phyloP scores from a whole-genome alignment of 2,888 invertebrate genomes.

The Diloba caeruleocephala region DNA sequence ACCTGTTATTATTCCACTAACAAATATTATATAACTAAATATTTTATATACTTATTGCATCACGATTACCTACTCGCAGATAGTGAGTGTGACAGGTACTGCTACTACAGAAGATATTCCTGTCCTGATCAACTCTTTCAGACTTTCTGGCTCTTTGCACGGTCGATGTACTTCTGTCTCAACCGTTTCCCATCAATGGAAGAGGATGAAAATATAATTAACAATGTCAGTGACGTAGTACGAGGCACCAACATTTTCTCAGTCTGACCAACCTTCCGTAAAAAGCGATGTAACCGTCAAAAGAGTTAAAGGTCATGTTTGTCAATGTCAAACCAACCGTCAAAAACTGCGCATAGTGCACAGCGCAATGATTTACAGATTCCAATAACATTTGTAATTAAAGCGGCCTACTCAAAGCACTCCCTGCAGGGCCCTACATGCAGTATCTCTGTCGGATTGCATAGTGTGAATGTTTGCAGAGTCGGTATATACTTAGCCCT shows the following conservation, averaged over 20 bases:
- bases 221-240: conserved; percentile 25
- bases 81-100: conserved; percentile 25
- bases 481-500: too few species aligned
- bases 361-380: too few species aligned
- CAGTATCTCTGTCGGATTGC: too few species aligned
- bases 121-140: conserved; percentile 1
- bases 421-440: too few species aligned
- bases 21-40: conserved; percentile 74
- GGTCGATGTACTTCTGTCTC: conserved; percentile 20
- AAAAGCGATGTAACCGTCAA: conserved; percentile 40
- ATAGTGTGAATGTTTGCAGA: too few species aligned
- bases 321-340: conserved; percentile 11
- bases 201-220: conserved; percentile 29
- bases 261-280: conserved; percentile 10
- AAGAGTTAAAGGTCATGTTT: conserved; percentile 30
- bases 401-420: too few species aligned
- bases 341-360: too few species aligned
- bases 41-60: conserved; percentile 73
- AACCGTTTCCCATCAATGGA: conserved; percentile 14
- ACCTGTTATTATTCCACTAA: conserved; percentile 33
- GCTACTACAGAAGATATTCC: conserved; percentile 7
- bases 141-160: conserved; percentile 10
- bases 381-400: too few species aligned
- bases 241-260: conserved; percentile 18
- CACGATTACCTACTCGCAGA: conserved; percentile 58